Base-by-base conservation (phyloP, 1,140 invertebrate genomes). In the Drosophila murphyi region DNA sequence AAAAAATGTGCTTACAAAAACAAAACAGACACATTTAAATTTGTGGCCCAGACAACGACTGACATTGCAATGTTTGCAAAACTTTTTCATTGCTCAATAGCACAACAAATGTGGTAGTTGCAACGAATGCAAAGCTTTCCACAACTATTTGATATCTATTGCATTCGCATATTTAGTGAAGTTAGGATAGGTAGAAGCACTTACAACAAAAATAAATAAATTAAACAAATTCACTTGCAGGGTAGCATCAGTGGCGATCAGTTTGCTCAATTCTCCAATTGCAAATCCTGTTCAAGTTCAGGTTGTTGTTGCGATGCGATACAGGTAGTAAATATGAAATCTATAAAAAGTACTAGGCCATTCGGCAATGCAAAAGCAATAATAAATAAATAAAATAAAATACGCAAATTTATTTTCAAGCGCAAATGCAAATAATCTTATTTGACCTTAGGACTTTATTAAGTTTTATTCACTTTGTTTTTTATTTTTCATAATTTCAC, bases 1-100 rank as follows among this genome's bases (percentile, higher is more conserved):
- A 70, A 82, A 69, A 67, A 72, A 5, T 32, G 48, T 3, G 6
- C 41, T 76, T 35, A 59, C 48, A 55, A 81, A 51, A 57, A 71
- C 20, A 20, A 20, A 20, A 20, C 20, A 20, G 20, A 72, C 68
- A 59, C 60, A 73, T 83, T 8, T 62, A 55, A 77, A 83, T 59
- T 68, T 77, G 54, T 70, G 48, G 61, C 52, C 41, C 68, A 72
- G 50, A 61, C 72, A 72, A 20, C 20, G 32, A 60, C 20, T 55
- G 47, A 59, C 47, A 50, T 57, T 52, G 64, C 56, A 68, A 65
- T 35, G 6, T 35, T 12, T 35, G 29, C 8, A 52, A 52, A 34
- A 3, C 5, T 20, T 34, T 64, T 35, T 35, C 12, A 6, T 34
- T 37, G n/a, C 32, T 2, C 1, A 6, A 4, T 2, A 3, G 37